Percentiles rank a stretch among this genome's conserved stretches.
Evolutionary conservation across 2,888 invertebrate species (phyloP).

Genomic region (Zhengitettix transpicula): DNA sequence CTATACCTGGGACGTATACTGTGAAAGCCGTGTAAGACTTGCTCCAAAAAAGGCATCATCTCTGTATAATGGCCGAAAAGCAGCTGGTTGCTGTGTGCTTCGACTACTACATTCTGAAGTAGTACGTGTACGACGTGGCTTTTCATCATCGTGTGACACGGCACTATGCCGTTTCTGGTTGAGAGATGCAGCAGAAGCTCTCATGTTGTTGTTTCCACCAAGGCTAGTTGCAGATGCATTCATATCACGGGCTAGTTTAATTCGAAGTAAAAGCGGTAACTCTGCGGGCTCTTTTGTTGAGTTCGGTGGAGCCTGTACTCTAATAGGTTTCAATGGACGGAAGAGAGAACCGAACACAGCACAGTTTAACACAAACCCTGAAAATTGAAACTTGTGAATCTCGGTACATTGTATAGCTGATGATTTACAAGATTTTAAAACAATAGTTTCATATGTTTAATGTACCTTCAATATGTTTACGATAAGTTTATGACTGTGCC

Average conservation of each 20-base stretch:
- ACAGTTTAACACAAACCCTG: slow-evolving; percentile 59
- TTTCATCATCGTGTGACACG: not conserved
- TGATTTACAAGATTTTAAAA: no score
- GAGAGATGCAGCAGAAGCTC: not conserved
- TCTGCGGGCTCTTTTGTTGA: slow-evolving; percentile 25
- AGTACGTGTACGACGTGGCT: slow-evolving; percentile 17
- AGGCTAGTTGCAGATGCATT: not conserved
- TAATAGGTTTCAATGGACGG: slow-evolving; percentile 64
- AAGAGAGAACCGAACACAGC: slow-evolving; percentile 64
- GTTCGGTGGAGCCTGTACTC: slow-evolving; percentile 21
- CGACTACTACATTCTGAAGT: slow-evolving; percentile 11
- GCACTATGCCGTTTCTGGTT: not conserved
- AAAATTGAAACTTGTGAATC: slow-evolving; percentile 15
- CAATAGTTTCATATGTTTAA: no score
- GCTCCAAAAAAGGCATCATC: slow-evolving; percentile 87
- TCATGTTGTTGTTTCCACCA: not conserved
- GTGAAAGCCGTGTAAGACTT: slow-evolving; percentile 67
- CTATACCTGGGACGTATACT: slow-evolving; percentile 55
- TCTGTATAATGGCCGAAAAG: slow-evolving; percentile 54
- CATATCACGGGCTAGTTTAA: slow-evolving; percentile 23
- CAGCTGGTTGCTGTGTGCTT: slow-evolving; percentile 14
- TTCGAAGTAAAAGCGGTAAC: slow-evolving; percentile 24
- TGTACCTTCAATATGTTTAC: no score
- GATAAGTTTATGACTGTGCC: no score
- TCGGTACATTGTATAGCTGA: not conserved